Evolutionary conservation across 2,797 vertebrate species (phyloP), one percentile per base, ranked within the genome.

Genomic region (Takifugu ocellatus): DNA sequence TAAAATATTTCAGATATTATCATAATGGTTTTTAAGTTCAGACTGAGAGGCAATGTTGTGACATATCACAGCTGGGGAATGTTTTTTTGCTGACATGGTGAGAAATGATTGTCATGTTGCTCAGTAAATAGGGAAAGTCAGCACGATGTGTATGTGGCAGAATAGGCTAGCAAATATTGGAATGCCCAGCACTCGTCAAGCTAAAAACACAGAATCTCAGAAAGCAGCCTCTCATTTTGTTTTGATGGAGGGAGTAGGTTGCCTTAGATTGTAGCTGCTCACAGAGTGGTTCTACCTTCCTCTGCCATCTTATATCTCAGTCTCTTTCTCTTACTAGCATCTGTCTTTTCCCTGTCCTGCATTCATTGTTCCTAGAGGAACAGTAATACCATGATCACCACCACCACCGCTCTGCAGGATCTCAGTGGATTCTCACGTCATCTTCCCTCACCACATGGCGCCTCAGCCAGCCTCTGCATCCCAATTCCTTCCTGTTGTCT

Each of bases 171-270:
- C 73, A 70, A 60, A 70, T 47, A 44, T 60, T 70, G 26, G 1
- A 54, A 61, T 51, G 53, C 58, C 24, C 31, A 52, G 59, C 49
- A 45, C 56, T 10, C 43, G 54, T 39, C 46, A 39, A 45, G 67
- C 56, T 42, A 3, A 72, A 29, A 65, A 54, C 29, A 59, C 26
- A 0, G 57, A 63, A 63, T 75, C 61, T 73, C 0, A 8, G 55
- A 45, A 48, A 45, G 56, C 66, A 45, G 67, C 54, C 74, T 75
- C 72, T 76, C 76, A 74, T 82, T 84, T 82, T 81, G 77, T 71
- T 62, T 44, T 79, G 78, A 78, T 65, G 59, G 67, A 66, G 63
- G 78, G 81, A 84, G 84, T 77, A 86, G 70, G 52, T 75, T 74
- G 73, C 65, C 73, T 86, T 77, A 72, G 66, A 66, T 76, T 74